A percentile compares a stretch with the other conserved stretches of the same genome.
Conservation (phyloP, 2,113 vertebrate species). For the Marcusenius ussheri region DNA sequence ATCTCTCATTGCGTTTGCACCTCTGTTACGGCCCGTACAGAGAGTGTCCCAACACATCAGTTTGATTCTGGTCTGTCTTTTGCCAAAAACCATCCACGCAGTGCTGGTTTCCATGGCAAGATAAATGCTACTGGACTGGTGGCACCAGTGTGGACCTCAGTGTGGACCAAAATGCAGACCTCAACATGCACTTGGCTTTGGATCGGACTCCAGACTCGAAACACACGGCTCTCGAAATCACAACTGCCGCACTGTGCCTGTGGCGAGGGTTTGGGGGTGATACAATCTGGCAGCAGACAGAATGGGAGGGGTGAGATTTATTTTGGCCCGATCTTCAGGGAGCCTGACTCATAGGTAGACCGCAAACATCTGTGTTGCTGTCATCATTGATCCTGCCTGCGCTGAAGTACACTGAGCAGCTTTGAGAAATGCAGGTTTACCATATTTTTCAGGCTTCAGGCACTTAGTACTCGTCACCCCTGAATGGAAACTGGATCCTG, state of each 20-base stretch:
- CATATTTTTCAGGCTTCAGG: neutral
- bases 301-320: neutral
- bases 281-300: neutral
- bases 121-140: neutral
- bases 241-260: neutral
- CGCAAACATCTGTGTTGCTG: slow-evolving; percentile 45
- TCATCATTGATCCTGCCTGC: slow-evolving; percentile 47
- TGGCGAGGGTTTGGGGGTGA: neutral
- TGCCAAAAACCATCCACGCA: neutral
- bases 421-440: neutral
- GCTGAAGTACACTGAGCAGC: slow-evolving; percentile 40
- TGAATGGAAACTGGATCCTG: neutral
- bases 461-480: neutral
- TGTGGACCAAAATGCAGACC: neutral
- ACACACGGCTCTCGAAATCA: neutral
- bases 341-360: slow-evolving; percentile 45
- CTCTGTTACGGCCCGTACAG: neutral
- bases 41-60: neutral
- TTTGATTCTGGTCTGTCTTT: neutral
- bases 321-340: neutral
- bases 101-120: neutral
- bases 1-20: neutral
- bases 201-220: neutral
- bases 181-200: neutral
- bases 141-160: neutral